phyloP scores from a whole-genome alignment of 1,140 invertebrate genomes.

The Trichonephila clavata region DNA sequence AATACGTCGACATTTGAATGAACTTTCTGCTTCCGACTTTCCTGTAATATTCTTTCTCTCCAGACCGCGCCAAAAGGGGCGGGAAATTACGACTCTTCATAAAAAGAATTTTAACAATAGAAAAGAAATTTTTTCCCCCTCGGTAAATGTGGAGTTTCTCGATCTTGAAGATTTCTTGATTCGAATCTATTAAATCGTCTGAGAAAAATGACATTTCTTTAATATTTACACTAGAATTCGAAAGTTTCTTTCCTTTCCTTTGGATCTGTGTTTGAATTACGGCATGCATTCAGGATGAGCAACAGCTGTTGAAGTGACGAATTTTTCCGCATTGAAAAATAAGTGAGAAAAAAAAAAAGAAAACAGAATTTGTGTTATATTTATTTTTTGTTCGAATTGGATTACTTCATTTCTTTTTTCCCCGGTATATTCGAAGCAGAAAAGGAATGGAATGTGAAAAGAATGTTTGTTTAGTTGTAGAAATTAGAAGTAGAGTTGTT shows the following conservation, averaged over 20 bases:
- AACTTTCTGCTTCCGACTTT: slow-evolving; percentile 16
- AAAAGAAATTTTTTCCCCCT: neutral
- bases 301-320: neutral
- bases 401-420: neutral
- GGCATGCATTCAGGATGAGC: neutral
- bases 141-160: neutral
- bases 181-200: neutral
- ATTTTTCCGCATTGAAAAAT: neutral
- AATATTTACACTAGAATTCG: neutral
- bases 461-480: neutral
- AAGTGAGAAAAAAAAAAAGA: neutral
- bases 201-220: neutral
- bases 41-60: neutral
- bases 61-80: slow-evolving; percentile 17
- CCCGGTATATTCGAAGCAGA: neutral
- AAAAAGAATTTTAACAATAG: neutral
- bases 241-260: neutral
- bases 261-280: neutral
- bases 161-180: neutral
- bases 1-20: slow-evolving; percentile 14
- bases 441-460: neutral
- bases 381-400: neutral
- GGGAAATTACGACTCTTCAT: neutral
- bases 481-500: neutral
- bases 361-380: neutral